Evolutionary conservation across 2,888 invertebrate genomes (phyloP), one percentile per base, ranked within the genome.

Genomic region (Stomorhina lunata): DNA sequence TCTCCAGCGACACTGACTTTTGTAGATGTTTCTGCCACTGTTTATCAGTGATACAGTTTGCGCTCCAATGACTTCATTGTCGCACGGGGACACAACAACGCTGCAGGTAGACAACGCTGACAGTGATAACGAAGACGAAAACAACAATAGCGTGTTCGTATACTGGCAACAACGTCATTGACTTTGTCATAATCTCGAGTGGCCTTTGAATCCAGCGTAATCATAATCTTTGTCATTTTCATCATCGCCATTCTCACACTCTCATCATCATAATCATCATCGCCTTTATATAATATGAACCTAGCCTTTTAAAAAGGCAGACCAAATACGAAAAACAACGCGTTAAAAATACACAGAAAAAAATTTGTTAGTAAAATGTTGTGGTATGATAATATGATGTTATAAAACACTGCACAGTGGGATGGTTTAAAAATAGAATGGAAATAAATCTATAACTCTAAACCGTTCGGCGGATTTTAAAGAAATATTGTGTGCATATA

Each of bases 111-210:
- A 53, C 77, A 71, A 40, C 76, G 61, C 53, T 57, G 61, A 61
- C 40, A 57, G 22, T 66, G 61, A 61, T 69, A 65, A 71, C 22
- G 53, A 65, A 15, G 63, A 57, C 50, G 53, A 65, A 15, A 57
- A 57, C 50, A 40, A 27, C 61, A 53, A 25, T 63, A 61, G 40
- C n/a, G n/a, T n/a, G n/a, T n/a, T n/a, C n/a, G n/a, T n/a, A n/a
- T 15, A 25, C 61, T 29, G 34, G 55, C 55, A 63, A 48, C 45
- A 43, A 72, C 25, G 71, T 53, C 76, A 77, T 63, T 75, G 75
- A 81, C 81, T 76, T 76, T 81, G 76, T 53, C 71, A 71, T 72
- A 81, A 81, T 77, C 81, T 81, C 77, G 37, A 81, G 81, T 81
- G 77, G 71, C 68, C 66, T 81, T 75, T 76, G 75, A 57, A 32